Evolutionary conservation across 2,888 invertebrate genomes (phyloP).

Genomic region (Aspidiotus rigidus): DNA sequence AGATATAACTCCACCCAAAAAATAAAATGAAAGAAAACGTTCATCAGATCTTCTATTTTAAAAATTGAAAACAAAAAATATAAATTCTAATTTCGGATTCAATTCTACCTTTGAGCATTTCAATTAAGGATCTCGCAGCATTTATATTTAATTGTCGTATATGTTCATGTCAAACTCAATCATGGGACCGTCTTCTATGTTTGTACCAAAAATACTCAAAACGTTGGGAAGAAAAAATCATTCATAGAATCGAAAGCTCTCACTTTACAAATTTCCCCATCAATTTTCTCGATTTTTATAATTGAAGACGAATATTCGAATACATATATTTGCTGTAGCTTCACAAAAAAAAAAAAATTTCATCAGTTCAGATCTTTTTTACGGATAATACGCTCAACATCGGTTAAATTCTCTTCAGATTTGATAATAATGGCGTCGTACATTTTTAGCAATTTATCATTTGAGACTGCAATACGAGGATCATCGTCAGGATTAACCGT

Average conservation of each 20-base stretch:
- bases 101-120: not conserved
- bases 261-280: not conserved
- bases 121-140: not conserved
- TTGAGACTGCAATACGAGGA: not conserved
- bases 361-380: not conserved
- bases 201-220: conserved; percentile 1
- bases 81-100: conserved; percentile 1
- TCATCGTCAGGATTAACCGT: too few species aligned
- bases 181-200: not conserved
- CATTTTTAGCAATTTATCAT: not conserved
- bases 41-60: conserved; percentile 7
- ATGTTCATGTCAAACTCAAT: not conserved
- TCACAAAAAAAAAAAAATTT: not conserved
- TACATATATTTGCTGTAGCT: not conserved
- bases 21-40: conserved; percentile 24
- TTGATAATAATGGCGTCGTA: not conserved
- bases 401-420: not conserved
- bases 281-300: not conserved
- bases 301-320: not conserved
- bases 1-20: too few species aligned
- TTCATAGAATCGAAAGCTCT: not conserved
- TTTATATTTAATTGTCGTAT: not conserved
- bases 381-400: not conserved
- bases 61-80: conserved; percentile 12
- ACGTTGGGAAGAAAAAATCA: not conserved